phyloP scores from a whole-genome alignment of 2,113 vertebrate species.

The Cervus canadensis region DNA sequence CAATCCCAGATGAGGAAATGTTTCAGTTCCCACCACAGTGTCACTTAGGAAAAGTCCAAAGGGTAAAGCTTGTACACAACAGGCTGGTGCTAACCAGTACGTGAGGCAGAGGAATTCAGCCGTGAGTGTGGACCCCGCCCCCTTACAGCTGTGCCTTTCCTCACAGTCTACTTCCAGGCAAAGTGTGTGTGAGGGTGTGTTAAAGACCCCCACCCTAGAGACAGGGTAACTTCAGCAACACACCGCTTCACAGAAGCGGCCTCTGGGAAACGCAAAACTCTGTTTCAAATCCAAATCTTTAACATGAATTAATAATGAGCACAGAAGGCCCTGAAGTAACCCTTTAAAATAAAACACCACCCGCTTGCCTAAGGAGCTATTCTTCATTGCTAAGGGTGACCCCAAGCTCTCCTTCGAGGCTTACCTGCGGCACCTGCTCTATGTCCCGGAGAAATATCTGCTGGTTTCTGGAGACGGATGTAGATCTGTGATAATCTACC shows the following conservation, averaged over 20 bases:
- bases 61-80: neutral
- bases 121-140: accelerated
- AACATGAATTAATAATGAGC: accelerated
- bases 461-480: conserved; percentile 98
- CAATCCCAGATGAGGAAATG: neutral
- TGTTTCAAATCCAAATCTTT: neutral
- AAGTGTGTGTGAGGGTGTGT: accelerated
- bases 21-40: neutral
- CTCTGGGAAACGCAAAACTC: neutral
- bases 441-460: conserved; percentile 99
- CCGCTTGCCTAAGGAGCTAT: neutral
- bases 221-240: neutral
- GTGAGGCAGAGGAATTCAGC: accelerated
- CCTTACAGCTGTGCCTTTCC: neutral
- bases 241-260: neutral
- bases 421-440: conserved; percentile 97
- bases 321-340: neutral
- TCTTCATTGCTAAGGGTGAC: neutral
- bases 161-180: neutral
- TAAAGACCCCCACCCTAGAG: neutral
- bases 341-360: neutral
- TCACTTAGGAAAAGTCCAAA: neutral
- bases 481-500: conserved; percentile 98
- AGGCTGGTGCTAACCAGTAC: no score
- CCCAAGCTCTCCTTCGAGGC: neutral